Conservation (phyloP, 2,797 vertebrate species). For the Rhodeus uyekii region DNA sequence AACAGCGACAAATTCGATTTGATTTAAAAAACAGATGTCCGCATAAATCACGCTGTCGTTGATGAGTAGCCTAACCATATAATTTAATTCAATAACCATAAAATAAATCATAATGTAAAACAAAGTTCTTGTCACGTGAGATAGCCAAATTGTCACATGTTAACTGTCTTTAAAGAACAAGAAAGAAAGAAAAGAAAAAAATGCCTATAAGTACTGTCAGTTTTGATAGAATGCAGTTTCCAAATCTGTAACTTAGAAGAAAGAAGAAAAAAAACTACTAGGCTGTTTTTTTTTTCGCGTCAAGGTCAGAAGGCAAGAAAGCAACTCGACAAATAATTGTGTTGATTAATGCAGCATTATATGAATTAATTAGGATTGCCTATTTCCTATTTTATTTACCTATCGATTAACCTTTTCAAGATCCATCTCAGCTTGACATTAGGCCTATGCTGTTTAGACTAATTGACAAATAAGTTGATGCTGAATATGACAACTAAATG, state of each 20-base stretch:
- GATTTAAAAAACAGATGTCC: conserved; percentile 49
- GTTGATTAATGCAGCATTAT: neutral
- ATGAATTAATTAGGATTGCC: neutral
- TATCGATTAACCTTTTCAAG: neutral
- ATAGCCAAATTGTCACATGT: no score
- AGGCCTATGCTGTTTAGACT: neutral
- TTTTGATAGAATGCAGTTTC: neutral
- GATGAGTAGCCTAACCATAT: conserved; percentile 36
- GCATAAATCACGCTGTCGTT: conserved; percentile 44
- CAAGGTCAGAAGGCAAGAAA: neutral
- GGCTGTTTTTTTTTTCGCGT: neutral
- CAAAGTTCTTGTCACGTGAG: neutral
- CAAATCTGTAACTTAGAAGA: neutral
- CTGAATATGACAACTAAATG: neutral
- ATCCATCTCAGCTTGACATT: neutral
- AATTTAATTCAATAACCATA: conserved; percentile 44
- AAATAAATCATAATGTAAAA: conserved; percentile 37
- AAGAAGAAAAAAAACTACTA: neutral
- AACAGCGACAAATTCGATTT: conserved; percentile 40
- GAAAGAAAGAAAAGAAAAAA: neutral
- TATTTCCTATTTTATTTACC: neutral
- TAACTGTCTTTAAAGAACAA: no score
- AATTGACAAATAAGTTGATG: neutral
- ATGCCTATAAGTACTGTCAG: no score
- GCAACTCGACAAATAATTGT: neutral